Percentiles rank a stretch among this genome's conserved stretches.
Conservation (phyloP, 2,113 vertebrate genomes). For the Genyomyrus donnyi region DNA sequence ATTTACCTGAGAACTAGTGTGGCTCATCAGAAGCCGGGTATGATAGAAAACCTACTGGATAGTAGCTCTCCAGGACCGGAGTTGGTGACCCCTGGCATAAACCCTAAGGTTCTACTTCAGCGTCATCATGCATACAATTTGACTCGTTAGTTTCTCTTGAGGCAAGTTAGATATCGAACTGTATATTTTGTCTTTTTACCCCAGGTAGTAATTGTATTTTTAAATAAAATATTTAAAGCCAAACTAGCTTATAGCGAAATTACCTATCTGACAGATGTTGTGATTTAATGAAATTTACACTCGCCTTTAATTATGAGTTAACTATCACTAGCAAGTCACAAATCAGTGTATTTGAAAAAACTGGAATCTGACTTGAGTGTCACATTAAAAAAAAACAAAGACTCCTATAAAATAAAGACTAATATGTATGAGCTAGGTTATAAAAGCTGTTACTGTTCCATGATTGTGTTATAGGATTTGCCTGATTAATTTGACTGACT, state of each 20-base stretch:
- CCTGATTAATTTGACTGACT: neutral
- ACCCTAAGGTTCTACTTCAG: neutral
- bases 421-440: neutral
- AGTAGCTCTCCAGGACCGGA: too few relatives aligned
- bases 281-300: neutral
- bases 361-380: neutral
- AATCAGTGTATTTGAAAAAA: neutral
- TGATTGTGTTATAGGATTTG: neutral
- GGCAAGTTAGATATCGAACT: neutral
- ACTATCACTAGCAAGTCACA: neutral
- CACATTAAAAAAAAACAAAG: neutral
- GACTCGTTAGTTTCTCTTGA: neutral
- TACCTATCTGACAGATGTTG: neutral
- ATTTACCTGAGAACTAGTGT: too few relatives aligned
- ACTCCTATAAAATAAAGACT: neutral
- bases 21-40: too few relatives aligned
- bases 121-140: neutral
- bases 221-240: neutral
- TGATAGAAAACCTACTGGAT: too few relatives aligned
- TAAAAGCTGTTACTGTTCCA: neutral
- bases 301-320: neutral
- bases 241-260: neutral
- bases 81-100: neutral
- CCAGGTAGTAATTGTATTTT: neutral
- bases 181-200: neutral